phyloP scores from a whole-genome alignment of 1,140 invertebrate genomes.

The Telenomus remus region DNA sequence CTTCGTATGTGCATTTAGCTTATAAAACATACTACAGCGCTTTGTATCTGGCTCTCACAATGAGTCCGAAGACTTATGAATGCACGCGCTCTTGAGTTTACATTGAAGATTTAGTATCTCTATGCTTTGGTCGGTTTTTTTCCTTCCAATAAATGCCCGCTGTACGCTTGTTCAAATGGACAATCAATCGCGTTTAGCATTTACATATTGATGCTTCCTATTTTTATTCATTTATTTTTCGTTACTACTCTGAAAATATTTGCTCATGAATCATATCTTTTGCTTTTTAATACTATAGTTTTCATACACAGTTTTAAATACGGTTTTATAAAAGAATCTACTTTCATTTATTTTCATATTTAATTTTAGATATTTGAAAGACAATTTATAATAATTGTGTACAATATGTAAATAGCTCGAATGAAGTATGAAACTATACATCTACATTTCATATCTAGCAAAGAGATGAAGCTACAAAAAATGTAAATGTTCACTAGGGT shows the following conservation, averaged over 20 bases:
- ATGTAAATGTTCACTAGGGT: no score
- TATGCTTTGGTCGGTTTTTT: slow-evolving; percentile 32
- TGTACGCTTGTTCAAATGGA: slow-evolving; percentile 56
- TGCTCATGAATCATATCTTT: no score
- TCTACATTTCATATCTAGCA: no score
- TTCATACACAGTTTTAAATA: no score
- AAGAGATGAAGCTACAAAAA: no score
- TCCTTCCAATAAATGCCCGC: slow-evolving; percentile 18
- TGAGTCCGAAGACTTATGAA: slow-evolving; percentile 56
- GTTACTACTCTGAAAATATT: neutral
- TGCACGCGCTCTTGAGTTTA: slow-evolving; percentile 62
- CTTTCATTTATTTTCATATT: no score
- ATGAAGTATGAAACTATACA: no score
- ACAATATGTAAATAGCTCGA: no score
- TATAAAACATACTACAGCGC: slow-evolving; percentile 55
- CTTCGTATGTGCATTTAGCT: slow-evolving; percentile 60
- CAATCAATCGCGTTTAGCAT: slow-evolving; percentile 56
- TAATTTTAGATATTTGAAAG: no score
- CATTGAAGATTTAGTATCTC: slow-evolving; percentile 61
- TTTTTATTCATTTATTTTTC: neutral
- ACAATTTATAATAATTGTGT: no score
- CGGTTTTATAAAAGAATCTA: no score
- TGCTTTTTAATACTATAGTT: no score
- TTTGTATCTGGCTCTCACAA: slow-evolving; percentile 46
- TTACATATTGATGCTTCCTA: slow-evolving; percentile 24